These are phyloP conservation scores for Pseudois nayaur DNA, from an alignment of 2,113 vertebrate species.

Conservation along the genomic window DNA sequence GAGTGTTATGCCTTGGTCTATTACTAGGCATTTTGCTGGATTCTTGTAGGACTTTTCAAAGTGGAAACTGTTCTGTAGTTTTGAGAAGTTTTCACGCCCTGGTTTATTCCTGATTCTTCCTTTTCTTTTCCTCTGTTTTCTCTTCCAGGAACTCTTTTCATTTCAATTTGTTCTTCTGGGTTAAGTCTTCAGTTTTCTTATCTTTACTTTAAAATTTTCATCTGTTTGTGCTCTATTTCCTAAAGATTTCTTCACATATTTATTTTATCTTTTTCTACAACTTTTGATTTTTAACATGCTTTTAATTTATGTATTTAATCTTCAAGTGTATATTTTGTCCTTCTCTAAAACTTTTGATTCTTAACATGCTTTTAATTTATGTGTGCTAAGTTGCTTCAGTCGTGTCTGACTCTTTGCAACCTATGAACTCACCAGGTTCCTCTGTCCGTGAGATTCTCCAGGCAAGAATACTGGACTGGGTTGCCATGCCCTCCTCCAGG, in stretches of 20 bases:
- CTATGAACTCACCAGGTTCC: neutral
- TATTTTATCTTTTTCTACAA: neutral
- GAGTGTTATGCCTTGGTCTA: neutral
- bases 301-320: neutral
- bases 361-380: neutral
- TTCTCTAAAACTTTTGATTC: neutral
- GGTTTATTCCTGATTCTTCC: neutral
- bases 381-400: neutral
- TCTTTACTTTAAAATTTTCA: neutral
- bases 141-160: neutral
- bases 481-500: neutral
- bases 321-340: neutral
- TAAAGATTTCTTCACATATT: neutral
- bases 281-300: neutral
- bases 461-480: neutral
- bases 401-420: fast-evolving
- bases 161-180: neutral
- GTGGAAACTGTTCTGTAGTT: neutral
- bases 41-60: neutral
- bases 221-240: neutral
- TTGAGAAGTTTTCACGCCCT: neutral
- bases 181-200: neutral
- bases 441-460: neutral
- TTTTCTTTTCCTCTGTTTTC: neutral
- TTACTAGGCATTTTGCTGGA: neutral